Base-by-base conservation (phyloP, 2,113 vertebrate species). In the Gila orcuttii region DNA sequence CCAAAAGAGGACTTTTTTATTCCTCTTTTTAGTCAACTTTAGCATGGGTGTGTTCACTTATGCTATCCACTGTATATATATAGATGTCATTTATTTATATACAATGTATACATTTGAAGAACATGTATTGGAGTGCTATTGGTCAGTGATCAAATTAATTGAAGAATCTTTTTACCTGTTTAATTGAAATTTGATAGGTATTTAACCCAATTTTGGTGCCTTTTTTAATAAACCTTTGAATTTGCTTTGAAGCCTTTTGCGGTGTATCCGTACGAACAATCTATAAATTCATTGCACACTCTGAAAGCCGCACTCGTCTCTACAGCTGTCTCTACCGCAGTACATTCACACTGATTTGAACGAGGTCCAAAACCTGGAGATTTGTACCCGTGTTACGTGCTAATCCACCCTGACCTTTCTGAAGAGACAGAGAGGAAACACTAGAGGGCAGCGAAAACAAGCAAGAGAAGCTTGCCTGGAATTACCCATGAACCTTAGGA, bases 351-450 rank as follows among this genome's bases (percentile, higher is more conserved):
- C 77, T 66, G 81, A 89, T 90, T 81, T 79, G 77, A 59, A 28
- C 28, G 33, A 86, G 68, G 68, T 78, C 52, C 66, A 86, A 71
- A 85, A 69, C 55, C 33, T 71, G 66, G 64, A 79, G 79, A 83
- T 87, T 86, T 87, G 81, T 86, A 83, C 25, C 25, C 3, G 28
- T 80, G 45, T 57, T 57, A 76, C 13, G 39, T 68, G 68, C 79
- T 88, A 86, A 88, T 87, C 82, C 83, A 50, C 57, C 19, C 25
- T 81, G 60, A 80, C 75, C 84, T 85, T 79, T 86, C 25, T 19
- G 82, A 4, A 42, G 31, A 7, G 31, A 66, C 15, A 31, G 25
- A 36, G 36, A 86, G 78, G 3, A 77, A 47, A 55, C 75, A 55
- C 50, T 33, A 50, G 25, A 45, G 50, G 28, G 31, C 25, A 36